A percentile compares a stretch with the other conserved stretches of the same genome.
Evolutionary conservation across 2,888 invertebrate species (phyloP).

Genomic region (Amphiduros pacificus): DNA sequence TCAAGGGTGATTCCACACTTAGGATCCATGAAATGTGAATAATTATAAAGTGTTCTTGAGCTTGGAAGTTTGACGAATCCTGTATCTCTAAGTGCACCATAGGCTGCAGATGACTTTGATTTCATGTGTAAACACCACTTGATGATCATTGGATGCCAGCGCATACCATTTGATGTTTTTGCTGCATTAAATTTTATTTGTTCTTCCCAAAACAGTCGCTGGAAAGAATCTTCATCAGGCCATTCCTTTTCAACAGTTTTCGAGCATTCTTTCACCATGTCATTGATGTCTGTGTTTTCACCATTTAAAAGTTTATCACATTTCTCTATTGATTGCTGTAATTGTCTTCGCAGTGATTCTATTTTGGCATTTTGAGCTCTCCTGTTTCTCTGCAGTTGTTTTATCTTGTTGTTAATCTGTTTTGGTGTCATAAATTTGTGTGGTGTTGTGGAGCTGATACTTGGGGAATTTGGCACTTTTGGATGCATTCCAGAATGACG

Average conservation of each 20-base stretch:
- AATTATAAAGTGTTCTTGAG: conserved; percentile 4
- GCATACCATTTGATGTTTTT: not conserved
- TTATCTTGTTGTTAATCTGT: too few species aligned
- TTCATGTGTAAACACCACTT: conserved; percentile 9
- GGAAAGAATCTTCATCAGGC: not conserved
- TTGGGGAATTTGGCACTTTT: too few species aligned
- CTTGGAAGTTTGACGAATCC: conserved; percentile 9
- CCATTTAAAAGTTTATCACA: not conserved
- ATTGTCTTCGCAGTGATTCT: too few species aligned
- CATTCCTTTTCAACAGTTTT: not conserved
- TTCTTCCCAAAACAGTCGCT: conserved; percentile 2
- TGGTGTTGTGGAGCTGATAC: too few species aligned
- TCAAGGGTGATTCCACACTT: not conserved
- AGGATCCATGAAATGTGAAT: not conserved
- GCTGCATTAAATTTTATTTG: not conserved
- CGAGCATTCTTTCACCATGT: not conserved
- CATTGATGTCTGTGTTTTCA: not conserved
- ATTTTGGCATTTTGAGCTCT: too few species aligned
- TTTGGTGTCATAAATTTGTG: too few species aligned
- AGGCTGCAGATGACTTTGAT: not conserved
- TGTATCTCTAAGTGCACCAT: not conserved
- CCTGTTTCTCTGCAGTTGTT: too few species aligned
- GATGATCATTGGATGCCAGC: conserved; percentile 3
- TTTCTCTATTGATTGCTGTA: too few species aligned
- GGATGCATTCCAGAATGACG: too few species aligned